A percentile compares a stretch with the other conserved stretches of the same genome.
These are phyloP conservation scores for Erythrocebus patas DNA, from an alignment of 2,113 vertebrate genomes.

Conservation along the genomic window DNA sequence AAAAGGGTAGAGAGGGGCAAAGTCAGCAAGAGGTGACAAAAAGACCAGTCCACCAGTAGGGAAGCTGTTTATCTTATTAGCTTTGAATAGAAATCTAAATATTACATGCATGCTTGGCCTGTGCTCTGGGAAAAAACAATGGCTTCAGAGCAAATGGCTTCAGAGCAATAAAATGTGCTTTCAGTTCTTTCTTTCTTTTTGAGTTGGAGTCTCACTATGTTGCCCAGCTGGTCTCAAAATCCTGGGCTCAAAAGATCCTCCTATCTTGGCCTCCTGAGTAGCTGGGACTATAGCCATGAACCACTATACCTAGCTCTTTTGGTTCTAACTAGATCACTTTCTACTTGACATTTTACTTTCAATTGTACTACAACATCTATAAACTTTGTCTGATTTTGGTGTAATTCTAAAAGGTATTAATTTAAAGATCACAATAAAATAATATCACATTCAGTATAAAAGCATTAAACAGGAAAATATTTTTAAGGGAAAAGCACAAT, in stretches of 20 bases:
- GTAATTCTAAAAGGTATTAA: not conserved
- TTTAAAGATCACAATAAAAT: not conserved
- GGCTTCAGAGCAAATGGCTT: not conserved
- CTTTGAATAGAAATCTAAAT: not conserved
- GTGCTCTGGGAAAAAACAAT: not conserved
- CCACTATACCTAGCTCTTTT: not conserved
- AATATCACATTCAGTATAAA: not conserved
- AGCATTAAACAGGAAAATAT: not conserved
- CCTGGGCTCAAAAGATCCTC: not conserved
- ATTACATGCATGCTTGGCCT: not conserved
- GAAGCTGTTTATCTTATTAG: not conserved
- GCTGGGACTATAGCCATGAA: not conserved
- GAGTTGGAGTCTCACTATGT: not conserved
- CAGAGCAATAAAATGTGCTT: not conserved
- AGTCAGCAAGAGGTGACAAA: not conserved
- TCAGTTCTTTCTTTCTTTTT: not conserved
- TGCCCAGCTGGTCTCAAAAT: not conserved
- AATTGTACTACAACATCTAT: not conserved
- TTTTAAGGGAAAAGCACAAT: not conserved
- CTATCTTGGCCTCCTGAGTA: not conserved
- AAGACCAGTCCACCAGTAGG: not conserved
- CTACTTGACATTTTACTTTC: not conserved
- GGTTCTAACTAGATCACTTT: not conserved
- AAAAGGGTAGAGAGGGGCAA: not conserved
- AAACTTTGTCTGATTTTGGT: not conserved